Percentiles rank a stretch among this genome's conserved stretches.
These are phyloP conservation scores for Phoxinus dragarum DNA, from an alignment of 2,797 vertebrate species.

Conservation along the genomic window DNA sequence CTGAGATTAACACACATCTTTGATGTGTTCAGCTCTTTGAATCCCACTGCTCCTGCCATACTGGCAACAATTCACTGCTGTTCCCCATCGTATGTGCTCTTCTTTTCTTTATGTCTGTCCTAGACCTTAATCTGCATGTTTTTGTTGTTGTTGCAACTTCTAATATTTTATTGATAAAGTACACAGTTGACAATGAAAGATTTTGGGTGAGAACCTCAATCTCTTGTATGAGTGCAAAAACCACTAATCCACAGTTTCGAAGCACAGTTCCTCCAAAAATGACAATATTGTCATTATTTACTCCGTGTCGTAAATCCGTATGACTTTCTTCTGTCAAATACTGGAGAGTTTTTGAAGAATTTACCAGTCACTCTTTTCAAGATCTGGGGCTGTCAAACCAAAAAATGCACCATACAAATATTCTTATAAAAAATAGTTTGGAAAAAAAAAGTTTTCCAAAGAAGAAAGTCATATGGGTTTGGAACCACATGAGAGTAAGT, in stretches of 20 bases:
- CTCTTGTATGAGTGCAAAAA: not conserved
- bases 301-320: not conserved
- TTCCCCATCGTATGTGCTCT: not conserved
- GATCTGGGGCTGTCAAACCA: not conserved
- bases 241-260: not conserved
- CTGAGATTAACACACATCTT: constrained; percentile 45
- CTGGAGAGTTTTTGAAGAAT: not conserved
- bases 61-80: constrained; percentile 15
- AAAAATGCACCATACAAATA: not conserved
- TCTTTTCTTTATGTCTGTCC: not conserved
- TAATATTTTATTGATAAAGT: not conserved
- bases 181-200: not conserved
- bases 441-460: not conserved
- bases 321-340: not conserved
- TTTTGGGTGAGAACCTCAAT: not conserved
- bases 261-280: not conserved
- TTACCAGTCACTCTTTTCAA: not conserved
- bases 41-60: constrained; percentile 14
- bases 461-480: not conserved
- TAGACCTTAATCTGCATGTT: constrained; percentile 4
- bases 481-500: not conserved
- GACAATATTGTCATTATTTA: not conserved
- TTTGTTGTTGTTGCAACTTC: not conserved
- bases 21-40: constrained; percentile 36
- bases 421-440: too few relatives aligned